Conservation (phyloP, 2,113 vertebrate genomes). For the Melanerpes formicivorus region DNA sequence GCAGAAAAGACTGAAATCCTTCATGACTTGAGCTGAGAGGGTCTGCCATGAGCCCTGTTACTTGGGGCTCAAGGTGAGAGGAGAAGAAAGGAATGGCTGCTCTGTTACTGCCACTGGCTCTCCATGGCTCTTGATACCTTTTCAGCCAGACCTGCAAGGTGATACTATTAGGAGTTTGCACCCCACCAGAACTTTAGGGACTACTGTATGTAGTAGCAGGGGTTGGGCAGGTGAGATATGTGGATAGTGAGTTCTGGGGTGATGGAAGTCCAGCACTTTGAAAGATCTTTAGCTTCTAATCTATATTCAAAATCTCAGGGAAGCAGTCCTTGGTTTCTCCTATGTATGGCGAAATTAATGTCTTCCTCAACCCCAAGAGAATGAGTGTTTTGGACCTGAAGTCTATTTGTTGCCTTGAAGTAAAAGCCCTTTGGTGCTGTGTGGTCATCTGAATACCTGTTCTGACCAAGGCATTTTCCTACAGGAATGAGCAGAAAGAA, state of each 20-base stretch:
- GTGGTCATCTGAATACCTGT: not conserved
- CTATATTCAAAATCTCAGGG: rapidly evolving
- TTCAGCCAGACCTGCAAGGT: not conserved
- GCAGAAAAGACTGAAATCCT: not conserved
- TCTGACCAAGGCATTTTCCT: not conserved
- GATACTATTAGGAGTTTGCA: not conserved
- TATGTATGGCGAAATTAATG: not conserved
- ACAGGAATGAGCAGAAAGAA: not conserved
- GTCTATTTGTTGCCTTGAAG: not conserved
- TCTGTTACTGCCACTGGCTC: not conserved
- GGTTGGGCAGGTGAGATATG: not conserved
- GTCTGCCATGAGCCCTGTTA: not conserved
- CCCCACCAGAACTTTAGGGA: rapidly evolving
- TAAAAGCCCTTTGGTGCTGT: not conserved
- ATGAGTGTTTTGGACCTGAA: not conserved
- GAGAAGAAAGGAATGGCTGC: not conserved
- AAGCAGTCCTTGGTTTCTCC: not conserved
- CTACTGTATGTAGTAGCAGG: not conserved
- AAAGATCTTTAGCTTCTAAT: not conserved
- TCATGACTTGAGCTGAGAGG: not conserved
- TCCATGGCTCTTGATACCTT: not conserved
- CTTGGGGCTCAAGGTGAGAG: not conserved
- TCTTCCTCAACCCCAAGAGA: not conserved
- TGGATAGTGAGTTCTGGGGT: not conserved
- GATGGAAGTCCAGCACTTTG: not conserved